A percentile compares a stretch with the other conserved stretches of the same genome.
Conservation (phyloP, 1,140 invertebrate species). For the Goniozus legneri region DNA sequence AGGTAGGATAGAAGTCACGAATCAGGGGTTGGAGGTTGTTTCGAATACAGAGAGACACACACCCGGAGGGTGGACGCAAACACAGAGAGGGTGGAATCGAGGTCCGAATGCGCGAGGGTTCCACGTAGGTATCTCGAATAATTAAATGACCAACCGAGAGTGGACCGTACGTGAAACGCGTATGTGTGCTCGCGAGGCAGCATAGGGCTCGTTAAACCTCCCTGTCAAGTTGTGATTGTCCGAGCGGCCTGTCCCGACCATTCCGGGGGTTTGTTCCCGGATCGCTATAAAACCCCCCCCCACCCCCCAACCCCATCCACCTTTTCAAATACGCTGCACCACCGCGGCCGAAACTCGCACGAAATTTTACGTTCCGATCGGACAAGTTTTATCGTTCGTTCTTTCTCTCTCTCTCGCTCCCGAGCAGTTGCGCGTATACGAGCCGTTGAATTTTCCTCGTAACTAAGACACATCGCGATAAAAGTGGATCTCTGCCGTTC, state of each 20-base stretch:
- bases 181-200: slow-evolving; percentile 23
- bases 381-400: slow-evolving; percentile 23
- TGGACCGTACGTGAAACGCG: slow-evolving; percentile 27
- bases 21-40: slow-evolving; percentile 11
- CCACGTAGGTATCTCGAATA: slow-evolving; percentile 51
- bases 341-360: slow-evolving; percentile 15
- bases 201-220: slow-evolving; percentile 54
- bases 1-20: slow-evolving; percentile 2
- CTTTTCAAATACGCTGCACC: too few species aligned
- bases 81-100: too few species aligned
- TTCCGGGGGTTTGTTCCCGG: slow-evolving; percentile 39
- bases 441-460: too few species aligned
- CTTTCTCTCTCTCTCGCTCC: slow-evolving; percentile 12
- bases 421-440: slow-evolving; percentile 14
- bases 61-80: slow-evolving; percentile 14
- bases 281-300: slow-evolving; percentile 48
- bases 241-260: too few species aligned
- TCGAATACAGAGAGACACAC: slow-evolving; percentile 9
- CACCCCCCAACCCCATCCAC: background rate
- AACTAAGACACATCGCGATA: too few species aligned
- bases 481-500: too few species aligned
- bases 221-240: slow-evolving; percentile 55
- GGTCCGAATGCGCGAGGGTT: too few species aligned
- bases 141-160: slow-evolving; percentile 54
- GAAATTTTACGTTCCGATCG: slow-evolving; percentile 49